Conservation (phyloP, 2,797 vertebrate species). For the Trichosurus vulpecula region DNA sequence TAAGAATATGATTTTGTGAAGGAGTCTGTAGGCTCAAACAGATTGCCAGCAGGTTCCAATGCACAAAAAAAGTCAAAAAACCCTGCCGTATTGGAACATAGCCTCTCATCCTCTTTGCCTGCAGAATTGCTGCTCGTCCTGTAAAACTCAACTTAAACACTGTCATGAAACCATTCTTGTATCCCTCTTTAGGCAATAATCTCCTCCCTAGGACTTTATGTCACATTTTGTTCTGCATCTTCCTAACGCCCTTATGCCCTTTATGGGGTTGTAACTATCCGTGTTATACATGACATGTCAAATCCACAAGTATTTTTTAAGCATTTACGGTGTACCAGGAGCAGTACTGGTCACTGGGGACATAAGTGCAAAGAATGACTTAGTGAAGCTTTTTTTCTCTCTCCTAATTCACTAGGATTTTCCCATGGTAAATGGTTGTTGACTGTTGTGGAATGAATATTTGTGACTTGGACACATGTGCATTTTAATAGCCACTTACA, state of each 20-base stretch:
- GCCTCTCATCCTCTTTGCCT: neutral
- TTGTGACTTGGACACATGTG: neutral
- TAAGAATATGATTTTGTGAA: neutral
- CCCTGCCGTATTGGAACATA: neutral
- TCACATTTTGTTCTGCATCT: neutral
- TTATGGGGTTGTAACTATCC: neutral
- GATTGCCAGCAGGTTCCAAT: neutral
- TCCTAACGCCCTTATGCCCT: neutral
- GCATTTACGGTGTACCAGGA: neutral
- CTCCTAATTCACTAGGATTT: neutral
- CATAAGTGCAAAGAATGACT: neutral
- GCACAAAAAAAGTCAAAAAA: neutral
- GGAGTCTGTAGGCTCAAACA: neutral
- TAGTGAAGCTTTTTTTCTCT: neutral
- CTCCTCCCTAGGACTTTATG: neutral
- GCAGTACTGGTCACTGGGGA: neutral
- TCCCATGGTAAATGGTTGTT: neutral
- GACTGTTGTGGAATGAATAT: neutral
- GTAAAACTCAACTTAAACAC: neutral
- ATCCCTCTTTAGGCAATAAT: neutral
- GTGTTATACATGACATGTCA: neutral
- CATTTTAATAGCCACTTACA: neutral
- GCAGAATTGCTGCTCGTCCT: neutral
- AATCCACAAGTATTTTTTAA: neutral
- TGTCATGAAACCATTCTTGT: neutral